Conservation (phyloP, 2,888 invertebrate genomes). For the Dysmachus trigonus region DNA sequence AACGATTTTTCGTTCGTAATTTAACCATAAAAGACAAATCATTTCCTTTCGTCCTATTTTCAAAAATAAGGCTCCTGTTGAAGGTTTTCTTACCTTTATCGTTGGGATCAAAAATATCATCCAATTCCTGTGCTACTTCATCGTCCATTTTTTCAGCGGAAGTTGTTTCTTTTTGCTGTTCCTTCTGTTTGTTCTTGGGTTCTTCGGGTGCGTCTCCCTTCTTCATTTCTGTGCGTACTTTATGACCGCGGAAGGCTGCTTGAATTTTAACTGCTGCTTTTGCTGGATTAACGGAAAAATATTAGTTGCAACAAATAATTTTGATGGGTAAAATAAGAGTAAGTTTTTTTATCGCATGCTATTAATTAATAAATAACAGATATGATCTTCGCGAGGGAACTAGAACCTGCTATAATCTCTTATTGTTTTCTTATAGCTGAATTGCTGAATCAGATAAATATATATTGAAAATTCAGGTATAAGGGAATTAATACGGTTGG, state of each 20-base stretch:
- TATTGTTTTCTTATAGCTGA: too few relatives aligned
- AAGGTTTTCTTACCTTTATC: neutral
- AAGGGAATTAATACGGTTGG: too few relatives aligned
- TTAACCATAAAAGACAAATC: too few relatives aligned
- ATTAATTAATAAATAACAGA: too few relatives aligned
- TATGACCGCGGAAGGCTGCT: conserved; percentile 85
- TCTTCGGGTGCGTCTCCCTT: conserved; percentile 64
- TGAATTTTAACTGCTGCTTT: conserved; percentile 88
- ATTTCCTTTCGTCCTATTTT: too few relatives aligned
- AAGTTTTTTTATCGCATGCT: too few relatives aligned
- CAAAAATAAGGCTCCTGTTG: neutral
- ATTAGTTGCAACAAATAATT: neutral
- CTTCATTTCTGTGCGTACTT: conserved; percentile 80
- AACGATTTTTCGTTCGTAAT: too few relatives aligned
- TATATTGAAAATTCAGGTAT: too few relatives aligned
- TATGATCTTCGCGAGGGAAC: too few relatives aligned
- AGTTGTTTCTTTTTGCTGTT: neutral
- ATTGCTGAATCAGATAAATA: too few relatives aligned
- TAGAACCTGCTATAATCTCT: too few relatives aligned
- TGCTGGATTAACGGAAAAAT: conserved; percentile 53
- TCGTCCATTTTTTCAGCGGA: neutral
- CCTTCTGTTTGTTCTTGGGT: neutral
- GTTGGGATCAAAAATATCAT: conserved; percentile 29
- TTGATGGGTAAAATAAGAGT: neutral
- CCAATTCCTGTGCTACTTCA: neutral